Base-by-base conservation (phyloP, 2,888 invertebrate genomes). In the Carpatolechia fugitivella region DNA sequence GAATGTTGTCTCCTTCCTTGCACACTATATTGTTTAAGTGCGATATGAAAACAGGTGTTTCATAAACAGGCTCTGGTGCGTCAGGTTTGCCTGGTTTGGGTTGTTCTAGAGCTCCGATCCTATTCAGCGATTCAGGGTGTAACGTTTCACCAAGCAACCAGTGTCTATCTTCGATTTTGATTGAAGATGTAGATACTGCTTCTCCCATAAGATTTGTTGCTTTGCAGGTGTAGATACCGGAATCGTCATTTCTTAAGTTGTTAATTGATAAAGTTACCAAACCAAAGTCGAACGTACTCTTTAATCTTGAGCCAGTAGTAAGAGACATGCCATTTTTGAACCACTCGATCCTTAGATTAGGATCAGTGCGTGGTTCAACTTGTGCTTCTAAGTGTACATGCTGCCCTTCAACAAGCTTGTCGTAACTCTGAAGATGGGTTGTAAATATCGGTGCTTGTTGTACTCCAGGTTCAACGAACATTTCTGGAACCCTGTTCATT, bases 211-310 rank as follows among this genome's bases (percentile, higher is more conserved):
- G 92, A 78, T 99, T 99, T 10, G 95, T 95, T 0, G 98, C 99
- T 82, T 96, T 96, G 88, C 98, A 98, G 1, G 97, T 97, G 77
- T 99, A 99, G 67, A 98, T 95, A 5, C 98, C 99, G 1, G 97
- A 97, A 85, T 99, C 99, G 69, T 98, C 97, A 49, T 93, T 93
- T 67, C 98, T 93, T 41, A 98, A 75, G 1, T 97, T 94, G 74
- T 97, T 96, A 58, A 98, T 95, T 13, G 98, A 97, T 29, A 98
- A 85, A 0, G 98, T 97, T 0, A 99, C 99, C 58, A 98, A 92
- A 48, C 99, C 99, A 83, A 99, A 99, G 80, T 99, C 99, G 74
- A 99, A 97, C 24, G 97, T 96, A 66, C 98, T 98, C 74, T 97
- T 95, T 60, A 98, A 92, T 65, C 99, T 93, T 33, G 98, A 95